Conservation (phyloP, 53 echinoderm and acorn worm species). For the Henricia sp. region DNA sequence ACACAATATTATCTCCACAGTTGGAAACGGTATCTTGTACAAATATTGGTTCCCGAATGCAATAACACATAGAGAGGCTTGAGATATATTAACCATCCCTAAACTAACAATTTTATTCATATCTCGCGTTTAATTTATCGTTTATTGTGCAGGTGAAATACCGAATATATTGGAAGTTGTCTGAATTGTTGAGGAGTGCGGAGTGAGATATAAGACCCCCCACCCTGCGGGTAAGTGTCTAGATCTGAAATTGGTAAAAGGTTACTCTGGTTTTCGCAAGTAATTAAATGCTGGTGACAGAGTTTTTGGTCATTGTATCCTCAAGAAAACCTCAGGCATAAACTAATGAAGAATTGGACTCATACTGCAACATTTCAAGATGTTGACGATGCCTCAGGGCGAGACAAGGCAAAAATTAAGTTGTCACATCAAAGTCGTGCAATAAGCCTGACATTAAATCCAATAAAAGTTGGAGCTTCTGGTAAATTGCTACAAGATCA, state of each 20-base stretch:
- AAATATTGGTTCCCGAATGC: conserved; percentile 5
- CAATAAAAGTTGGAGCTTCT: no score
- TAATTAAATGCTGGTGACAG: conserved; percentile 42
- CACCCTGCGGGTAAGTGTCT: conserved; percentile 6
- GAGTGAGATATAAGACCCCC: conserved; percentile 33
- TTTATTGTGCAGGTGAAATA: background rate
- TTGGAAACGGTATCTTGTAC: background rate
- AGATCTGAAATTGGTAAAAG: conserved; percentile 44
- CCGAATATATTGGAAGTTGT: background rate
- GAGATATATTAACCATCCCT: background rate
- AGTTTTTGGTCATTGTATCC: conserved; percentile 26
- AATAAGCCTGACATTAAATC: no score
- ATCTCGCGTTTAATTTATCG: background rate
- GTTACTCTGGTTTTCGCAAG: conserved; percentile 38
- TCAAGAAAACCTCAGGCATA: conserved; percentile 7
- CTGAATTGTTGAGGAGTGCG: conserved; percentile 21
- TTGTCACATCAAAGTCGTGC: conserved; percentile 24
- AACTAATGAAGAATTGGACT: background rate
- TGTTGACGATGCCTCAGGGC: background rate
- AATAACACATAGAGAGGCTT: background rate
- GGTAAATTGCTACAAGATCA: no score
- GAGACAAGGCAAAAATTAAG: conserved; percentile 7
- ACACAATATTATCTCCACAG: conserved; percentile 15
- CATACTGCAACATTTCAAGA: conserved; percentile 15
- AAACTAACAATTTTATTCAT: background rate